A percentile compares a stretch with the other conserved stretches of the same genome.
Evolutionary conservation across 2,797 vertebrate genomes (phyloP).

Genomic region (Propithecus deckenii): DNA sequence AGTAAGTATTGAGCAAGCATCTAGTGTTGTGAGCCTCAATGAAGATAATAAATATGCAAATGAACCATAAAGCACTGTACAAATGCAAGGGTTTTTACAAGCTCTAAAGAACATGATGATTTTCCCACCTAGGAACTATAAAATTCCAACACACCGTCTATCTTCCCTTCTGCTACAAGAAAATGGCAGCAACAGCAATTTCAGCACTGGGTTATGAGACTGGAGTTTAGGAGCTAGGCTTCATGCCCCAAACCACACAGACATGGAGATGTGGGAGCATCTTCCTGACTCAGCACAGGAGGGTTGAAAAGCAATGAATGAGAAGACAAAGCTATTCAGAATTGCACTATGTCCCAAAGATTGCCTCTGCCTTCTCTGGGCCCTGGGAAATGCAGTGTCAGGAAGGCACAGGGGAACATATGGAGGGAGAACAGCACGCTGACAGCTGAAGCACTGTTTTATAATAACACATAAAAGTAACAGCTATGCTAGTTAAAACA

Average conservation of each 20-base stretch:
- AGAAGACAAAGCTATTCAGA: not conserved
- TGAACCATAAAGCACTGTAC: not conserved
- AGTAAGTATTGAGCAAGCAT: not conserved
- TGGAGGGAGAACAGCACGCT: constrained; percentile 30
- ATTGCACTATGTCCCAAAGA: not conserved
- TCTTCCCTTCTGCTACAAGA: not conserved
- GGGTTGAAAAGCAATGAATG: not conserved
- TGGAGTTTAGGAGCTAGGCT: not conserved
- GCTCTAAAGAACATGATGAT: not conserved
- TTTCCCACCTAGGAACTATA: not conserved
- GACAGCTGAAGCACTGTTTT: constrained; percentile 60
- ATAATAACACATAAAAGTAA: constrained; percentile 65
- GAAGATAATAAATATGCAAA: not conserved
- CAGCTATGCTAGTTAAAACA: constrained; percentile 56
- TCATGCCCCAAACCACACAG: not conserved
- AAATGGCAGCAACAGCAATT: not conserved
- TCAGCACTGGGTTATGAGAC: not conserved
- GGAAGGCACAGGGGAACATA: constrained; percentile 14
- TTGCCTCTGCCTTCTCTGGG: not conserved
- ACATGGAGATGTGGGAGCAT: not conserved
- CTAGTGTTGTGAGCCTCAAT: not conserved
- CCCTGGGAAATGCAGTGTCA: constrained; percentile 23
- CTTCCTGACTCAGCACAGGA: not conserved
- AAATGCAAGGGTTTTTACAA: not conserved
- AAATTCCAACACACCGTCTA: not conserved